Percentiles rank a stretch among this genome's conserved stretches.
These are phyloP conservation scores for Caloenas nicobarica DNA, from an alignment of 2,113 vertebrate species.

Conservation along the genomic window DNA sequence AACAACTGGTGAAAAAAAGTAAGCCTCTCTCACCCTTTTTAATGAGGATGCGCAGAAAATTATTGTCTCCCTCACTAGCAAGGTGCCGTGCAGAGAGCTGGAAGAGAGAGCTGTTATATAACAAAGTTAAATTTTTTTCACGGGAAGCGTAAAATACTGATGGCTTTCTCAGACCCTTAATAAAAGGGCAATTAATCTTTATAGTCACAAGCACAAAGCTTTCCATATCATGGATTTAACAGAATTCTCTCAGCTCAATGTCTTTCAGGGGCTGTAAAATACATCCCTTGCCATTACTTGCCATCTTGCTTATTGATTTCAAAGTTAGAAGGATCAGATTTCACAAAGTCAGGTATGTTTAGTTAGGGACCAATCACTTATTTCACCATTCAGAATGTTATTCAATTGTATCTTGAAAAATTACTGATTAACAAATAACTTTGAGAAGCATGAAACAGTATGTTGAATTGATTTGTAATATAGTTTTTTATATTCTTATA, in stretches of 20 bases:
- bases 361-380: neutral
- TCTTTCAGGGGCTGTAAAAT: neutral
- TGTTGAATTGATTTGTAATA: neutral
- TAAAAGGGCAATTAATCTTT: neutral
- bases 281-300: neutral
- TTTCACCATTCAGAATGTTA: neutral
- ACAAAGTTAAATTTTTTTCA: neutral
- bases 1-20: neutral
- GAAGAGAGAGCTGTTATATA: neutral
- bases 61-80: neutral
- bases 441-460: neutral
- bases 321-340: neutral
- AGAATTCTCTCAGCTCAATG: neutral
- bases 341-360: neutral
- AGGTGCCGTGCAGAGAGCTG: neutral
- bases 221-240: neutral
- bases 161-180: neutral
- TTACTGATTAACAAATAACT: fast-evolving
- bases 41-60: neutral
- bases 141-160: neutral
- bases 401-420: neutral
- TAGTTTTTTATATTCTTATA: neutral
- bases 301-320: neutral
- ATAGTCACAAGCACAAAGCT: neutral
- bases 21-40: neutral